These are phyloP conservation scores for Lysandra coridon DNA, from an alignment of 2,888 invertebrate genomes.

Conservation along the genomic window DNA sequence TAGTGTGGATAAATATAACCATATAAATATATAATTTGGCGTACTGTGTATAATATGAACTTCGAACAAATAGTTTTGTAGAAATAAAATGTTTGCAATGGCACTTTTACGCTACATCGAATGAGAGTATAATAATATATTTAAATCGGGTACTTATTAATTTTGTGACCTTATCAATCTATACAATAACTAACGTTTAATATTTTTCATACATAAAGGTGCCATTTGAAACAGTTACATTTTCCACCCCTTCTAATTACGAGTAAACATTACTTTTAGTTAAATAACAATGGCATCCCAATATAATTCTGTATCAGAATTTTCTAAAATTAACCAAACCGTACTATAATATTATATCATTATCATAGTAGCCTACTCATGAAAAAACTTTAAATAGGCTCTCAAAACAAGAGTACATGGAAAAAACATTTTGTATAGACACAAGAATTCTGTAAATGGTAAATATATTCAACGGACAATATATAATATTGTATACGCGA, in stretches of 20 bases:
- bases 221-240: slow-evolving; percentile 61
- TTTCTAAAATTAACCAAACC: slow-evolving; percentile 50
- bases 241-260: slow-evolving; percentile 55
- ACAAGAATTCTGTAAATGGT: slow-evolving; percentile 81
- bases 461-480: slow-evolving; percentile 82
- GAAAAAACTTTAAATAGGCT: slow-evolving; percentile 76
- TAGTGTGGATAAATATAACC: slow-evolving; percentile 68
- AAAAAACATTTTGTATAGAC: slow-evolving; percentile 80
- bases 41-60: slow-evolving; percentile 61
- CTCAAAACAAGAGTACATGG: slow-evolving; percentile 82
- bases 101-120: slow-evolving; percentile 45
- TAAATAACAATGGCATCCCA: slow-evolving; percentile 57
- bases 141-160: slow-evolving; percentile 20
- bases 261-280: slow-evolving; percentile 69
- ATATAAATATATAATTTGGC: slow-evolving; percentile 69
- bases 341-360: slow-evolving; percentile 44
- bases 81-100: slow-evolving; percentile 64
- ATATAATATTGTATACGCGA: slow-evolving; percentile 81
- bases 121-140: slow-evolving; percentile 18
- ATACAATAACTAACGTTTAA: slow-evolving; percentile 33
- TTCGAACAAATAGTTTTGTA: slow-evolving; percentile 54
- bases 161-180: slow-evolving; percentile 33
- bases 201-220: slow-evolving; percentile 59
- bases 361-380: slow-evolving; percentile 52
- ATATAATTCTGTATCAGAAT: slow-evolving; percentile 48